A percentile compares a stretch with the other conserved stretches of the same genome.
Conservation (phyloP, 2,113 vertebrate species). For the Neodon shergylaensis region DNA sequence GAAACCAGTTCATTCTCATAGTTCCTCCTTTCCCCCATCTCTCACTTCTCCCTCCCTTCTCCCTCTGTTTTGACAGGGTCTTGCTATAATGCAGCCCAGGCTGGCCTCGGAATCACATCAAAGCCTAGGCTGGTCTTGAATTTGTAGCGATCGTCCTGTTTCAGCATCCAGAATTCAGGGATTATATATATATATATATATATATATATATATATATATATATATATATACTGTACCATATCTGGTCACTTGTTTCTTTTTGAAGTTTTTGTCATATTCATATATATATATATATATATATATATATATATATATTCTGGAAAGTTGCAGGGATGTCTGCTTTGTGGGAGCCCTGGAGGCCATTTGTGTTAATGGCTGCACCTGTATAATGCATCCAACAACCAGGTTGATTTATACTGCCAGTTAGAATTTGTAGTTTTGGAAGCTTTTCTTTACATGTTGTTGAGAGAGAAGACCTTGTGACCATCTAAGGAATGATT, state of each 20-base stretch:
- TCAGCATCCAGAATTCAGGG: not conserved
- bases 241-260: not conserved
- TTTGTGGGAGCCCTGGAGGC: not conserved
- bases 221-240: not conserved
- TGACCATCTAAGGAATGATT: not conserved
- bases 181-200: not conserved
- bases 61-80: not conserved
- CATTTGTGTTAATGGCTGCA: not conserved
- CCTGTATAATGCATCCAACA: not conserved
- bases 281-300: too few relatives aligned
- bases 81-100: not conserved
- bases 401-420: not conserved
- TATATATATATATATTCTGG: not conserved
- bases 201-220: too few relatives aligned
- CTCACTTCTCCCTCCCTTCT: too few relatives aligned
- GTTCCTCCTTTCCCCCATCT: too few relatives aligned
- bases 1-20: not conserved
- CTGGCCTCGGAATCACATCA: not conserved
- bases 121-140: not conserved
- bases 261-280: not conserved
- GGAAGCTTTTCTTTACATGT: not conserved
- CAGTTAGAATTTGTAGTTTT: not conserved
- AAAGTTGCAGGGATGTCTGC: not conserved
- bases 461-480: not conserved
- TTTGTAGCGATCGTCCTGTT: not conserved